Evolutionary conservation across 2,113 vertebrate species (phyloP).

Genomic region (Dromas ardeola): DNA sequence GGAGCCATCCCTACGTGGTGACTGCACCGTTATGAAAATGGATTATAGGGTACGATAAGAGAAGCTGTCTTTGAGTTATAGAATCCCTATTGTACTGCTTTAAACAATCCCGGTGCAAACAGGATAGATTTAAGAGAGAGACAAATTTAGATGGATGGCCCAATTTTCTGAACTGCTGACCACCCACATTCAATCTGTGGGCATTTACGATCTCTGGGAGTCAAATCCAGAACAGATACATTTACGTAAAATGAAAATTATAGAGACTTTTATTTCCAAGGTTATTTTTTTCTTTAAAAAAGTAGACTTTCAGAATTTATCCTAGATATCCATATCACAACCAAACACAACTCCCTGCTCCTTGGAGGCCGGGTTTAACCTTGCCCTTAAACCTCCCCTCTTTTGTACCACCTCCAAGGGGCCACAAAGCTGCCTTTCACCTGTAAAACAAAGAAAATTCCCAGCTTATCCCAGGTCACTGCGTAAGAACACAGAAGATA

Average conservation of each 20-base stretch:
- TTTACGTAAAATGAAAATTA: neutral
- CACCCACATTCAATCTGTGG: constrained; percentile 31
- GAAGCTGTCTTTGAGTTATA: neutral
- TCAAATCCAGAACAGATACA: neutral
- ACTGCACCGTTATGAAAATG: neutral
- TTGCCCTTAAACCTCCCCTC: neutral
- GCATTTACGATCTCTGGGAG: neutral
- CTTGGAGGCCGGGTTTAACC: neutral
- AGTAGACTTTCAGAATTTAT: neutral
- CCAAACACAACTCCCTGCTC: neutral
- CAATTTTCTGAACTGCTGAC: constrained; percentile 10
- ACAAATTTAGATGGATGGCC: constrained; percentile 37
- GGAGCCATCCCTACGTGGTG: neutral
- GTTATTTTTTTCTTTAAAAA: neutral
- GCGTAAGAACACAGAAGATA: neutral
- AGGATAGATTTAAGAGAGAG: neutral
- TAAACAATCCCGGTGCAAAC: neutral
- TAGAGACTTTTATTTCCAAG: neutral
- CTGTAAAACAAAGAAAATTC: neutral
- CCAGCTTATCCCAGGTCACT: neutral
- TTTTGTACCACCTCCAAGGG: neutral
- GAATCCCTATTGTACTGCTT: neutral
- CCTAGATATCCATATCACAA: neutral
- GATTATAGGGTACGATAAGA: neutral
- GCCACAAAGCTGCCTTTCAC: neutral